Percentiles rank a stretch among this genome's conserved stretches.
These are phyloP conservation scores for Penaeus vannamei DNA, from an alignment of 1,140 invertebrate species.

Conservation along the genomic window DNA sequence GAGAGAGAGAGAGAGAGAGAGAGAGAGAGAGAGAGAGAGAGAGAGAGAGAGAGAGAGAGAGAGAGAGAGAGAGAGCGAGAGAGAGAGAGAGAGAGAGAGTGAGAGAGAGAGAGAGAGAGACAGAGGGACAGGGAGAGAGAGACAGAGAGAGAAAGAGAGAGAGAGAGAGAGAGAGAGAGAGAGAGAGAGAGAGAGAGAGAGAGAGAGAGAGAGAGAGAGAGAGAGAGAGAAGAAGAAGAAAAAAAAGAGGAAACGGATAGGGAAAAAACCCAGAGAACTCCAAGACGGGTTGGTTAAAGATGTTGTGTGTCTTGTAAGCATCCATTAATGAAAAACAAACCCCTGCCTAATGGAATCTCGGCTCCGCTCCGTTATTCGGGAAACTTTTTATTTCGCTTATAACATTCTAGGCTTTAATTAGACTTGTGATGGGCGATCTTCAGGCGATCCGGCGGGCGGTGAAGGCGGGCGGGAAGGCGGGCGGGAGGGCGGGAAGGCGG, in stretches of 20 bases:
- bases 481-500: background rate
- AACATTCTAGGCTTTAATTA: slow-evolving; percentile 64
- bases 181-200: background rate
- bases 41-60: background rate
- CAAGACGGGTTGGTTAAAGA: slow-evolving; percentile 55
- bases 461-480: background rate
- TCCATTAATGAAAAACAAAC: slow-evolving; percentile 67
- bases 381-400: slow-evolving; percentile 57
- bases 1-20: background rate
- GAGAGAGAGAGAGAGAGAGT: background rate
- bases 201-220: background rate
- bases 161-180: background rate
- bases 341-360: slow-evolving; percentile 52
- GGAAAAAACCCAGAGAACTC: slow-evolving; percentile 21
- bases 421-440: slow-evolving; percentile 50
- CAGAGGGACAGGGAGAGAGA: background rate
- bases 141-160: background rate
- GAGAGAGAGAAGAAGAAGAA: background rate
- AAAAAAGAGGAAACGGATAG: background rate
- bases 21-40: slow-evolving; percentile 8
- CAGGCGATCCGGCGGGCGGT: background rate
- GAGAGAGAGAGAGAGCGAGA: background rate
- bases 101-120: background rate
- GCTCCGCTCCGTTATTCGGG: slow-evolving; percentile 27
- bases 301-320: slow-evolving; percentile 65